Evolutionary conservation across 1,140 invertebrate genomes (phyloP).

Genomic region (Alviniconcha marisindica): DNA sequence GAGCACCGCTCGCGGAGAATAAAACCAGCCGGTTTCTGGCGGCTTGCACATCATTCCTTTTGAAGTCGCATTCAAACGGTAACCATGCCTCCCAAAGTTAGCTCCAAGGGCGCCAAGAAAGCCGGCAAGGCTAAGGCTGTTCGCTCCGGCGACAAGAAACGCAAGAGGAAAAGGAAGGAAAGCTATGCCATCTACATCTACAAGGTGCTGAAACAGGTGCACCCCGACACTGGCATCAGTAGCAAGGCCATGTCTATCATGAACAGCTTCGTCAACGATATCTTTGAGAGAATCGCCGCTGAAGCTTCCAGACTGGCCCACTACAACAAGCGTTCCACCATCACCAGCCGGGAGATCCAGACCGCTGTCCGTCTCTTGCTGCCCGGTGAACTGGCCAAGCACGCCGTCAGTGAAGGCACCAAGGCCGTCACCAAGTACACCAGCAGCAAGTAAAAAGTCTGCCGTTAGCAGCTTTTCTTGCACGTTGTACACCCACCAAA

Average conservation of each 20-base stretch:
- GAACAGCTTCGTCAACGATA: constrained; percentile 76
- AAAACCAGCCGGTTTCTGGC: too few species aligned
- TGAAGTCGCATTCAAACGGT: too few species aligned
- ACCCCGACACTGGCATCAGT: constrained; percentile 83
- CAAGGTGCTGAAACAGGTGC: constrained; percentile 85
- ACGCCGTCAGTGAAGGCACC: constrained; percentile 81
- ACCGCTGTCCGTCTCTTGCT: constrained; percentile 81
- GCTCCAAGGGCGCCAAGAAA: too few species aligned
- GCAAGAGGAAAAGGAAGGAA: too few species aligned
- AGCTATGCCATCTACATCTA: too few species aligned
- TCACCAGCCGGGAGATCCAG: constrained; percentile 82
- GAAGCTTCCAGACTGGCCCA: constrained; percentile 73
- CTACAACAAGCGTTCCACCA: constrained; percentile 76
- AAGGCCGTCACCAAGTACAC: constrained; percentile 81
- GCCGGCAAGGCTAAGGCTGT: too few species aligned
- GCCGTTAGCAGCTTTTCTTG: too few species aligned
- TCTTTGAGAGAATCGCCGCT: constrained; percentile 76
- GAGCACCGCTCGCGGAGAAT: too few species aligned
- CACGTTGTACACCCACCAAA: constrained; percentile 19
- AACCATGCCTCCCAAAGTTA: too few species aligned
- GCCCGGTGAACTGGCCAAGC: constrained; percentile 82
- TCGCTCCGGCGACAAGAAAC: too few species aligned
- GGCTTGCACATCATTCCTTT: too few species aligned
- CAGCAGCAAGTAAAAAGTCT: constrained; percentile 76
- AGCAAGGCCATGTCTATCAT: constrained; percentile 74